Evolutionary conservation across 53 echinoderm and acorn worm species (phyloP), one percentile per base, ranked within the genome.

Genomic region (Astropecten irregularis): DNA sequence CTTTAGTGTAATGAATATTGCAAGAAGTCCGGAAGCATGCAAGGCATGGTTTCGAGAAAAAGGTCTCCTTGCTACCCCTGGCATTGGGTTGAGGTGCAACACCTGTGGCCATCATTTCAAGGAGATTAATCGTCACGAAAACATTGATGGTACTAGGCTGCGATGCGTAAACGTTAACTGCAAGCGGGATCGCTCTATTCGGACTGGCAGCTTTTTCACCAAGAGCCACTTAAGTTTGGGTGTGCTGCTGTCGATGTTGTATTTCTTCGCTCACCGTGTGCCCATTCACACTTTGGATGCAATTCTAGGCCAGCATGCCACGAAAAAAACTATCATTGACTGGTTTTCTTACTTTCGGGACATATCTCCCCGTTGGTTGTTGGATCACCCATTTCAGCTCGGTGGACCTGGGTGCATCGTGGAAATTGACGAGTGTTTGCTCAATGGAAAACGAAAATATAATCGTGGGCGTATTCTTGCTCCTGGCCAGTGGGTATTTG

Each of bases 401-500:
- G 60, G 79, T 5, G 53, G 60, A 1, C 22, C 44, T 27, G 79
- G 79, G 3, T 61, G 79, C 16, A 61, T 60, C 29, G 79, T 60
- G 2, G 62, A 61, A 48, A 32, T 77, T 18, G 79, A 42, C 54
- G 79, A 77, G 36, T 77, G 79, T 19, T 23, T 61, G 61, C 44
- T 77, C 35, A 77, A 61, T 19, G 79, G 60, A 2, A 77, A 61
- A 9, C 20, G 48, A 14, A 77, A 77, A 30, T 77, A 42, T 48
- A 77, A 77, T 32, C 42, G 53, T 11, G 62, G 62, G 2, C 46
- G 62, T 9, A 22, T n/a, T 10, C 7, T 76, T 56, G 37, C 52
- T 8, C 54, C 58, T 2, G 84, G 84, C 15, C 68, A 83, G 66
- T 83, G 83, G 83, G 51, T 83, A 18, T 83, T 83, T 51, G 76